Base-by-base conservation (phyloP, 2,113 vertebrate species). In the Pogona vitticeps region DNA sequence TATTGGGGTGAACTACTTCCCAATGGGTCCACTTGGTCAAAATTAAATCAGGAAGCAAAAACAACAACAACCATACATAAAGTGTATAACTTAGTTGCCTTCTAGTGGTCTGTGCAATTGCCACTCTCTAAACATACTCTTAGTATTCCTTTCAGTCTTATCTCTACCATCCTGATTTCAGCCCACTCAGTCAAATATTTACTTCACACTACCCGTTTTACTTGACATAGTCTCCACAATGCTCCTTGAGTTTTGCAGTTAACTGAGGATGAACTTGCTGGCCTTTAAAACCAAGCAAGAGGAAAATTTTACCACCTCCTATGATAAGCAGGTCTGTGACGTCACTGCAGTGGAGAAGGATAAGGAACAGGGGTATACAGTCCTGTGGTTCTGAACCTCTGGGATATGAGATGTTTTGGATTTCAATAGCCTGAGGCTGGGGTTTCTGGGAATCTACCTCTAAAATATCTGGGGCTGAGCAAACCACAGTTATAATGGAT, bases 51-150 rank as follows among this genome's bases (percentile, higher is more conserved):
- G 4, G 17, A 23, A 70, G 33, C 21, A 82, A 40, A 80, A 17
- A 21, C 13, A 38, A 17, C 10, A 28, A 14, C 33, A 33, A 1
- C 8, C 20, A 40, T 73, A 10, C 65, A n/a, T 40, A 68, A 10
- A 36, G 13, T 68, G 38, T 80, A 80, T 20, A 70, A 33, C 31
- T 13, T 2, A 40, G 65, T 5, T 67, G 85, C 79, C 85, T 70
- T 87, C 85, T 87, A 42, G 71, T 67, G 85, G 85, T 81, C 26
- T 38, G 13, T 67, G 38, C 21, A 81, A 36, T 20, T 75, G 75
- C 42, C 2, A 52, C 20, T 10, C 6, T 68, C 76, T 36, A 61
- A 31, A 28, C 2, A 26, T 33, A 18, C 4, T 23, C 12, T 65
- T 42, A 21, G 13, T 13, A 40, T 2, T 31, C 23, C 28, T 40